Evolutionary conservation across 2,113 vertebrate genomes (phyloP), one percentile per base, ranked within the genome.

Genomic region (Phylloscopus trochilus): DNA sequence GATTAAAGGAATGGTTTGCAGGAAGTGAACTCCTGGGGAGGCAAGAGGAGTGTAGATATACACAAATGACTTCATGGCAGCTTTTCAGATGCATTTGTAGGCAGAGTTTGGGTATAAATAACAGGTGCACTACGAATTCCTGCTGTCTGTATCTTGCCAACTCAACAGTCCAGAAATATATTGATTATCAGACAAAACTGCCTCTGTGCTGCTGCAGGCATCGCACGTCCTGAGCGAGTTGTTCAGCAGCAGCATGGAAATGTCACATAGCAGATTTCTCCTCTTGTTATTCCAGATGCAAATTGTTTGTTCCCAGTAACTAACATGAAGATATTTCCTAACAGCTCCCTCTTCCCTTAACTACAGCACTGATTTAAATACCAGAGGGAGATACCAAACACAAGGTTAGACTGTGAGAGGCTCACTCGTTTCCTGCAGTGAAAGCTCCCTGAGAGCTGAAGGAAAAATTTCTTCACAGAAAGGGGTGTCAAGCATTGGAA

Each of bases 391-490:
- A 21, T 23, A 31, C 26, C 16, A 10, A 21, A 8, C 39, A 6
- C 15, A 3, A 4, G 76, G 59, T 31, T 10, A 15, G 11, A 0
- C n/a, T 7, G 43, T 0, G 19, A 85, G 63, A 49, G n/a, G 33
- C 31, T 83, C 7, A 0, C 9, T 74, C 56, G 30, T 35, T 30
- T 24, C 1, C 1, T 23, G 30, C 60, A 3, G 0, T 3, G 41
- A 11, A 62, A 13, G 2, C 33, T 19, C 7, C 21, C 35, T 13
- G 2, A 18, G 44, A 5, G 67, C 47, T 11, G 81, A 63, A 87
- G 23, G 49, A 56, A 56, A 63, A 37, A 28, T 24, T 31, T 37
- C 75, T 35, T 63, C n/a, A 0, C 7, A 39, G 58, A 15, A 30
- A 28, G 35, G 10, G 43, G 10, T 70, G 22, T 43, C 43, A 44